phyloP scores from a whole-genome alignment of 2,888 invertebrate species.

The Melanargia galathea region DNA sequence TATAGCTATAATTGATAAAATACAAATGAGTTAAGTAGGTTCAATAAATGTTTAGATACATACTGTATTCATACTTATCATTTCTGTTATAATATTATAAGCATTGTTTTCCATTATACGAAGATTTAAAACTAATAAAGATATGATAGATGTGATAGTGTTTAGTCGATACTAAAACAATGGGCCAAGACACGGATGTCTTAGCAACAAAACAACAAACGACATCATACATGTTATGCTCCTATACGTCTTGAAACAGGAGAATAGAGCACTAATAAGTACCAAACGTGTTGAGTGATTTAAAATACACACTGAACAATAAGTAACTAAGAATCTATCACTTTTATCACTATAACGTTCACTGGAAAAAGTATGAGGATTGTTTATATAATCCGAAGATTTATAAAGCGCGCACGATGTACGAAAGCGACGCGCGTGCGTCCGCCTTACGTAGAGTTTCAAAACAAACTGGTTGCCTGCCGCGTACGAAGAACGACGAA shows the following conservation, averaged over 20 bases:
- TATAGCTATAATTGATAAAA: conserved; percentile 9
- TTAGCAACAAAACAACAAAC: conserved; percentile 77
- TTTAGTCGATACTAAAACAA: conserved; percentile 36
- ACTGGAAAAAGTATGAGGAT: conserved; percentile 50
- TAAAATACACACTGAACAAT: conserved; percentile 55
- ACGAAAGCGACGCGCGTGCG: conserved; percentile 55
- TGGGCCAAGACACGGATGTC: conserved; percentile 66
- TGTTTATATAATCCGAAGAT: conserved; percentile 57
- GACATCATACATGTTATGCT: conserved; percentile 73
- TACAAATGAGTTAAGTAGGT: neutral
- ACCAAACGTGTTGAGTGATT: conserved; percentile 57
- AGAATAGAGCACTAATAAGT: conserved; percentile 56
- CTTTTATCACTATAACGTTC: conserved; percentile 59
- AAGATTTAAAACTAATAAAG: conserved; percentile 1
- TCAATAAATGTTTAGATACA: neutral
- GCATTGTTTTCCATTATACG: conserved; percentile 33
- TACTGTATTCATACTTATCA: neutral
- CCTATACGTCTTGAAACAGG: conserved; percentile 63
- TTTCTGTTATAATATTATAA: conserved; percentile 7
- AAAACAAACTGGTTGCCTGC: conserved; percentile 60
- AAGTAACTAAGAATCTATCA: conserved; percentile 41
- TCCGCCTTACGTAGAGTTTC: conserved; percentile 58
- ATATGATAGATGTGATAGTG: neutral
- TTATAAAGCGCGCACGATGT: conserved; percentile 51
- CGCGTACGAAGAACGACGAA: no score